A percentile compares a stretch with the other conserved stretches of the same genome.
Evolutionary conservation across 2,888 invertebrate species (phyloP).

Genomic region (Dinocampus coccinellae): DNA sequence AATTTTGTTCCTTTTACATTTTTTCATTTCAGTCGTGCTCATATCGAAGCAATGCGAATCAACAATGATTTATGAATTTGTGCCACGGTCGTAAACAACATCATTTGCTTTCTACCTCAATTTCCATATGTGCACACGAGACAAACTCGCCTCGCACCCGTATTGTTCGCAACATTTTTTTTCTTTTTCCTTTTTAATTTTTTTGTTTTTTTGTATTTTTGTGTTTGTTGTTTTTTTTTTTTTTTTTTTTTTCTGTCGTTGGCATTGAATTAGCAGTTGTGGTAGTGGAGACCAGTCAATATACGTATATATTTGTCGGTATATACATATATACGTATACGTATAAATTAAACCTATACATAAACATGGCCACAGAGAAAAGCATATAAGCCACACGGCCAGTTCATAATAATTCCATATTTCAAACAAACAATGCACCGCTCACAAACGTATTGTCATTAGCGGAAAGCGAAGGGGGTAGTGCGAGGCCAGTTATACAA

Average conservation of each 20-base stretch:
- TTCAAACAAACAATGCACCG: constrained; percentile 40
- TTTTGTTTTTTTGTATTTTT: too few relatives aligned
- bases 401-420: constrained; percentile 46
- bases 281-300: constrained; percentile 13
- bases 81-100: constrained; percentile 45
- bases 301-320: constrained; percentile 14
- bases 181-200: too few relatives aligned
- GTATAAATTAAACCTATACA: constrained; percentile 22
- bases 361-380: background rate
- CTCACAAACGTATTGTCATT: constrained; percentile 38
- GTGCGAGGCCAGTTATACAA: constrained; percentile 7
- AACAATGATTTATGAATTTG: constrained; percentile 49
- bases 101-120: constrained; percentile 47
- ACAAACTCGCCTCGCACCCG: constrained; percentile 16
- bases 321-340: constrained; percentile 19
- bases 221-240: constrained; percentile 6
- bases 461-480: constrained; percentile 20
- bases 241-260: background rate
- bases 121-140: constrained; percentile 43
- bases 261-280: constrained; percentile 25
- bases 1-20: too few relatives aligned
- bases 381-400: constrained; percentile 25
- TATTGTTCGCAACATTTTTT: constrained; percentile 33
- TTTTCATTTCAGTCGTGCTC: constrained; percentile 38
- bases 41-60: constrained; percentile 46